These are phyloP conservation scores for Siniperca chuatsi DNA, from an alignment of 2,113 vertebrate genomes.

Conservation along the genomic window DNA sequence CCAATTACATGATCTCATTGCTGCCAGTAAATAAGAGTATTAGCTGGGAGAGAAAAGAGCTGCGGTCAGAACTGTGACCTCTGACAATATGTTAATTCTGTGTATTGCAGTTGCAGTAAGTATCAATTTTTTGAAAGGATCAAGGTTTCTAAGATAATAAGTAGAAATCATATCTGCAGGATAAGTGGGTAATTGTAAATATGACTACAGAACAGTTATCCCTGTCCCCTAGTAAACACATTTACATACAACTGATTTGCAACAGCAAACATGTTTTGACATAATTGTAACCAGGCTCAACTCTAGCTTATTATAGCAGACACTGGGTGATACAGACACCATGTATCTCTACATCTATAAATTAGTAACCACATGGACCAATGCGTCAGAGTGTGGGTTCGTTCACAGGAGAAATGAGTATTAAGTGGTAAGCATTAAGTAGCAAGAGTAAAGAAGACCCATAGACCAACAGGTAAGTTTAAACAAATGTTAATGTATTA, in stretches of 20 bases:
- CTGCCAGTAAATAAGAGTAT: conserved; percentile 45
- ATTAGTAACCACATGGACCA: no score
- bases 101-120: background rate
- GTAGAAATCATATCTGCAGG: background rate
- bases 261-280: background rate
- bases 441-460: no score
- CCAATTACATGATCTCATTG: conserved; percentile 20
- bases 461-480: no score
- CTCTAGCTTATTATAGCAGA: no score
- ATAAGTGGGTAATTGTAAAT: background rate
- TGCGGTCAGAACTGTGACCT: conserved; percentile 1
- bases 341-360: no score
- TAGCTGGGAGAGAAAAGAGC: conserved; percentile 13
- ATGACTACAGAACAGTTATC: background rate
- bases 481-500: no score
- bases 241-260: background rate
- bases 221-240: background rate
- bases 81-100: conserved; percentile 22
- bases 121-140: conserved; percentile 2
- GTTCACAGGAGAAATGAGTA: no score
- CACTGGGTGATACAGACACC: no score
- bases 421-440: no score
- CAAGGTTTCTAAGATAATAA: background rate
- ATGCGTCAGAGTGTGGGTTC: no score
- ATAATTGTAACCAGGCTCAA: no score